phyloP scores from a whole-genome alignment of 1,140 invertebrate species.

The Plutomurus gul region DNA sequence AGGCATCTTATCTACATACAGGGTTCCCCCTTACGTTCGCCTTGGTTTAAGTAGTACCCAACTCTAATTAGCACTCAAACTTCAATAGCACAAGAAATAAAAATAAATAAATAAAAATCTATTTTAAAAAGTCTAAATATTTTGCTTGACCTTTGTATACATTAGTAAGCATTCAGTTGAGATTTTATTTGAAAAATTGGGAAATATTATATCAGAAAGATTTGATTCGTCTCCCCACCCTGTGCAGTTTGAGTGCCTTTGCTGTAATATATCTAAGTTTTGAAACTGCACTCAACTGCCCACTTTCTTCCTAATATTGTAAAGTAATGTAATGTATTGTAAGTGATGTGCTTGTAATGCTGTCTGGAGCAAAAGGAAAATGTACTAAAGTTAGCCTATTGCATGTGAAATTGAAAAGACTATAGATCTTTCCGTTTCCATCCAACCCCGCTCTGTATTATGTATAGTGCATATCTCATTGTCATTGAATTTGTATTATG shows the following conservation, averaged over 20 bases:
- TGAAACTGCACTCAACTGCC: slow-evolving; percentile 18
- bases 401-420: slow-evolving; percentile 5
- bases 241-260: not conserved
- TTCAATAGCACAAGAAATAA: too few relatives aligned
- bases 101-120: too few relatives aligned
- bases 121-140: too few relatives aligned
- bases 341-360: slow-evolving; percentile 11
- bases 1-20: slow-evolving; percentile 10
- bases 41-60: too few relatives aligned
- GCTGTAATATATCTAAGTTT: not conserved
- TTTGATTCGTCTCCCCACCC: too few relatives aligned
- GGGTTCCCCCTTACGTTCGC: not conserved
- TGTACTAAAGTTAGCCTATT: slow-evolving; percentile 14
- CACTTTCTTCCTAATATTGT: slow-evolving; percentile 11
- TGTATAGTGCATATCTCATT: slow-evolving; percentile 5
- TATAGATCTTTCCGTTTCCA: slow-evolving; percentile 13
- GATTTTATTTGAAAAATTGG: not conserved
- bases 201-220: not conserved
- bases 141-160: too few relatives aligned
- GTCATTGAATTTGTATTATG: slow-evolving; percentile 22
- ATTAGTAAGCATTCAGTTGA: not conserved
- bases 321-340: slow-evolving; percentile 22
- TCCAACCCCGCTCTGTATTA: not conserved
- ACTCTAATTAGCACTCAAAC: too few relatives aligned
- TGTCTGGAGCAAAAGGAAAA: slow-evolving; percentile 6